phyloP scores from a whole-genome alignment of 1,140 invertebrate species.

The Zaprionus nigranus region DNA sequence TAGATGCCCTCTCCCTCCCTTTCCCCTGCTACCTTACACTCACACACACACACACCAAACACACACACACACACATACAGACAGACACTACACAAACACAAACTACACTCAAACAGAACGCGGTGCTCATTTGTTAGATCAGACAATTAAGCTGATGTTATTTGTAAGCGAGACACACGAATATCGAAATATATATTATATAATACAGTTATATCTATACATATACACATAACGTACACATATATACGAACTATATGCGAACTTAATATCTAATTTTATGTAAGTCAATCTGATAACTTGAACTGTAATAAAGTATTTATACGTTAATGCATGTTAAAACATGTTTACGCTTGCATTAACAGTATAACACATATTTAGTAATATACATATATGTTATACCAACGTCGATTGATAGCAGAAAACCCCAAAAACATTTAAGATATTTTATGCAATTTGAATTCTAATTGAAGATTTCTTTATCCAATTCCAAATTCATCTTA shows the following conservation, averaged over 20 bases:
- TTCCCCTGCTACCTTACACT: background rate
- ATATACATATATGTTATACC: too few relatives aligned
- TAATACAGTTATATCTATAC: conserved; percentile 34
- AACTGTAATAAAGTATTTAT: conserved; percentile 44
- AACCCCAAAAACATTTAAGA: too few relatives aligned
- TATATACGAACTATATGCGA: conserved; percentile 28
- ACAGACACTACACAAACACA: conserved; percentile 1
- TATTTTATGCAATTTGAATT: too few relatives aligned
- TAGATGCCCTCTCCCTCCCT: conserved; percentile 22
- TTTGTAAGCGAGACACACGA: conserved; percentile 53
- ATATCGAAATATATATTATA: conserved; percentile 62
- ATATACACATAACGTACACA: conserved; percentile 48
- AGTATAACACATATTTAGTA: too few relatives aligned
- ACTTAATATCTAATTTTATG: conserved; percentile 53
- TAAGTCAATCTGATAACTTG: conserved; percentile 40
- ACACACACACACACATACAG: conserved; percentile 1
- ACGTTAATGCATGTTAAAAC: background rate
- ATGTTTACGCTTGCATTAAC: too few relatives aligned
- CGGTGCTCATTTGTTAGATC: conserved; percentile 43
- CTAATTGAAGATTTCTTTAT: too few relatives aligned
- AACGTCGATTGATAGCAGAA: too few relatives aligned
- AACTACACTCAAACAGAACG: conserved; percentile 8
- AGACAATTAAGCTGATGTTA: conserved; percentile 43
- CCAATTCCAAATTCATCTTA: too few relatives aligned
- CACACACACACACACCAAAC: background rate